Percentiles rank a stretch among this genome's conserved stretches.
Evolutionary conservation across 2,888 invertebrate species (phyloP).

Genomic region (Ceriagrion tenellum): DNA sequence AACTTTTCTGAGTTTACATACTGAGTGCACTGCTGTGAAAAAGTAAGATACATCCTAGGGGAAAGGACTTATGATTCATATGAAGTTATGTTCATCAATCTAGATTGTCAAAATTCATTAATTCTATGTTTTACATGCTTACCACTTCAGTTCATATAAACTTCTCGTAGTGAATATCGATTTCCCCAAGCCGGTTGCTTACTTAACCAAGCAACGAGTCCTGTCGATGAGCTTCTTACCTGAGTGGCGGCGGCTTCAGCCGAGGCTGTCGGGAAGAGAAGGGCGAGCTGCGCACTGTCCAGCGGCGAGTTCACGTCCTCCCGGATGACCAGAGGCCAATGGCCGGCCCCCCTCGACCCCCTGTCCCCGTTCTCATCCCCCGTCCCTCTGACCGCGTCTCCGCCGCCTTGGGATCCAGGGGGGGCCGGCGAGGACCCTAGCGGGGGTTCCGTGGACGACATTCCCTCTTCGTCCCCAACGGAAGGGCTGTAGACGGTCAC

Average conservation of each 20-base stretch:
- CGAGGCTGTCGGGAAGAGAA: slow-evolving; percentile 53
- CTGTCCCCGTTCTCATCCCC: slow-evolving; percentile 72
- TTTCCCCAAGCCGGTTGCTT: too few species aligned
- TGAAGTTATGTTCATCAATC: too few species aligned
- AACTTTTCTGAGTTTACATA: too few species aligned
- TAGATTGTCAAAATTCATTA: too few species aligned
- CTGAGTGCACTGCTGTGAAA: too few species aligned
- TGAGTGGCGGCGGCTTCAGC: neutral
- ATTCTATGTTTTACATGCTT: too few species aligned
- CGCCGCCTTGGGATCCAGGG: neutral
- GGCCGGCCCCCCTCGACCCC: slow-evolving; percentile 76
- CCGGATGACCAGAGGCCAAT: slow-evolving; percentile 73
- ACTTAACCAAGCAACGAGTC: too few species aligned
- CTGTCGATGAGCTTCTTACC: neutral
- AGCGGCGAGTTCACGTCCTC: slow-evolving; percentile 77
- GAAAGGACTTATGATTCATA: too few species aligned
- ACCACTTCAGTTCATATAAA: too few species aligned
- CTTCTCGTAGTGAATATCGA: too few species aligned
- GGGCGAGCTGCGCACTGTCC: slow-evolving; percentile 75
- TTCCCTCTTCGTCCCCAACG: neutral
- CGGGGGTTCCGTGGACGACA: neutral
- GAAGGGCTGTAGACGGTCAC: slow-evolving; percentile 85
- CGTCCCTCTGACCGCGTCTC: neutral
- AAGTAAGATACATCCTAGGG: too few species aligned
- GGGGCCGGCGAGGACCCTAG: slow-evolving; percentile 69